A percentile compares a stretch with the other conserved stretches of the same genome.
These are phyloP conservation scores for Chrysogorgia sp. DNA, from an alignment of 92 coral and sea anemone genomes.

Conservation along the genomic window DNA sequence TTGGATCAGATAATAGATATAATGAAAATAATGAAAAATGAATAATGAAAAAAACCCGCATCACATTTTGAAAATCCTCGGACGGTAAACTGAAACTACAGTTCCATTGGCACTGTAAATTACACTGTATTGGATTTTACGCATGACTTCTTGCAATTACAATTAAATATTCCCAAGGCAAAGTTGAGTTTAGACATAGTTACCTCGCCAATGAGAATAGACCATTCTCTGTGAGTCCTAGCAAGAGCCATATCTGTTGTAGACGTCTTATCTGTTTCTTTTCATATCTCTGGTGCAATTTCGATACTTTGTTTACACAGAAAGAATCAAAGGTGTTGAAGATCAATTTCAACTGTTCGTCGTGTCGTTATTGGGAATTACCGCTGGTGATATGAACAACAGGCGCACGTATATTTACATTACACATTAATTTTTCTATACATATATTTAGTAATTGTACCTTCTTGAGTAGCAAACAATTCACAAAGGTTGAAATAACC, in stretches of 20 bases:
- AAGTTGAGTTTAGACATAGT: not conserved
- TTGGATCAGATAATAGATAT: no score
- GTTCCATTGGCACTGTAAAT: no score
- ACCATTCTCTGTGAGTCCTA: constrained; percentile 96
- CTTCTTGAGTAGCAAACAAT: no score
- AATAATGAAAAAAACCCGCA: no score
- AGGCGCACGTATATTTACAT: constrained; percentile 2
- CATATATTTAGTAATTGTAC: no score
- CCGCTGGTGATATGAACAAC: constrained; percentile 11
- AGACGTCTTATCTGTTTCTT: constrained; percentile 1
- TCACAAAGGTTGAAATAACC: no score
- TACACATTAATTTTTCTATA: no score
- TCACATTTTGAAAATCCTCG: no score
- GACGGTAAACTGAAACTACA: no score
- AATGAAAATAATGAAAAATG: no score
- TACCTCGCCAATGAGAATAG: constrained; percentile 91
- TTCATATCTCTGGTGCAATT: not conserved
- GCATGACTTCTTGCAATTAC: not conserved
- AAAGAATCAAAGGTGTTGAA: not conserved
- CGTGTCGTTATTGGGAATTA: constrained; percentile 5
- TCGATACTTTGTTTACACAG: constrained; percentile 12
- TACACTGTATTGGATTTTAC: no score
- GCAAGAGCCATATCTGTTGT: constrained; percentile 77
- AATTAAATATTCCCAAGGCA: not conserved
- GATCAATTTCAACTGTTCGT: not conserved